phyloP scores from a whole-genome alignment of 1,140 invertebrate genomes.

The Calliphora vicina region DNA sequence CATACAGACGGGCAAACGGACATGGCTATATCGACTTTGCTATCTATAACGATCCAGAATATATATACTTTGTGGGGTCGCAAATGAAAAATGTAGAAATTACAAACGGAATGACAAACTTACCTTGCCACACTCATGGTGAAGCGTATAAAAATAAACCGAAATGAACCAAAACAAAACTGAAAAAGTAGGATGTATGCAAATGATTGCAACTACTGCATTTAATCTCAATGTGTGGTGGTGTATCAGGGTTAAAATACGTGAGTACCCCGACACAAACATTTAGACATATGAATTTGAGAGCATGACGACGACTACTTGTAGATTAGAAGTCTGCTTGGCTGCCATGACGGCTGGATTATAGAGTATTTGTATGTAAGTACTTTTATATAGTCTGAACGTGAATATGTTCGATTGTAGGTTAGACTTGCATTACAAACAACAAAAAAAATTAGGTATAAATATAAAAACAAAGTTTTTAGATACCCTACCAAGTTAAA shows the following conservation, averaged over 20 bases:
- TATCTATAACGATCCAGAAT: too few species aligned
- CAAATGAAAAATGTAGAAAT: too few species aligned
- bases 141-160: too few species aligned
- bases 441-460: not conserved
- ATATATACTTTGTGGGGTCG: too few species aligned
- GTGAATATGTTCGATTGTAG: not conserved
- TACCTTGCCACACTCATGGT: too few species aligned
- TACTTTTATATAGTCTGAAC: not conserved
- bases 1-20: too few species aligned
- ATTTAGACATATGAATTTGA: not conserved
- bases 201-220: not conserved
- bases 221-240: not conserved
- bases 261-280: not conserved
- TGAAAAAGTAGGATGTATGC: not conserved
- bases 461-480: not conserved
- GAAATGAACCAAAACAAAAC: not conserved
- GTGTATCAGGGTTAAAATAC: constrained; percentile 5
- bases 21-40: too few species aligned
- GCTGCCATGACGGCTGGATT: not conserved
- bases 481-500: not conserved
- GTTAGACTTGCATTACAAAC: not conserved
- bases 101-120: too few species aligned
- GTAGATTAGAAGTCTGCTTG: not conserved
- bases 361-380: not conserved
- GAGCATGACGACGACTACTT: not conserved